Conservation (phyloP, 2,113 vertebrate species). For the Hyperoodon ampullatus region DNA sequence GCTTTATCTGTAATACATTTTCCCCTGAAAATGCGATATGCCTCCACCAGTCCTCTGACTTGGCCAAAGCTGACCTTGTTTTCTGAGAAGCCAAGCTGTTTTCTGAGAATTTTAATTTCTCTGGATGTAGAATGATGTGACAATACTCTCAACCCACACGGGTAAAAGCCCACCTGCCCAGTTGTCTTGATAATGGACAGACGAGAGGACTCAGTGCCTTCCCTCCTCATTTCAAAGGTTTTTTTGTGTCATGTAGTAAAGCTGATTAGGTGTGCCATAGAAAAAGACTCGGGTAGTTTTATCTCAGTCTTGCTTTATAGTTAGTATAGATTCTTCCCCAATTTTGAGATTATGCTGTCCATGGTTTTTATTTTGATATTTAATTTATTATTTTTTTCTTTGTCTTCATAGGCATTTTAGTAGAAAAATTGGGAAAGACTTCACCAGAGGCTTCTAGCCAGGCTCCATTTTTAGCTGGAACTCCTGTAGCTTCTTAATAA, state of each 20-base stretch:
- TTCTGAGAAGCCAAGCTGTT: not conserved
- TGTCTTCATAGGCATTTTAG: constrained; percentile 44
- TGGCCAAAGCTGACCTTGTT: not conserved
- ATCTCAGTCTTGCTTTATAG: not conserved
- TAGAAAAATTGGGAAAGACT: constrained; percentile 50
- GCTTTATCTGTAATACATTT: not conserved
- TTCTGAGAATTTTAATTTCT: constrained; percentile 24
- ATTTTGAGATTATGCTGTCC: not conserved
- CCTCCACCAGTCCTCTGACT: not conserved
- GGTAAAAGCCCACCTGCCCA: not conserved
- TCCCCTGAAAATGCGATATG: not conserved
- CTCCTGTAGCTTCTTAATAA: constrained; percentile 66
- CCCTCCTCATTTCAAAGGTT: not conserved
- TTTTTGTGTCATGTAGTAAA: not conserved
- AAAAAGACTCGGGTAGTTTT: not conserved
- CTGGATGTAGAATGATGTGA: not conserved
- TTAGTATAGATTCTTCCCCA: not conserved
- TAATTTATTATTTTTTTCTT: constrained; percentile 10
- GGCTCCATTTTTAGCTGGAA: constrained; percentile 57
- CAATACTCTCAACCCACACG: not conserved
- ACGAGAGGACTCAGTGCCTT: not conserved
- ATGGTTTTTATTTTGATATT: constrained; percentile 14
- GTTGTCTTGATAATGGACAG: not conserved
- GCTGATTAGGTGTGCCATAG: not conserved
- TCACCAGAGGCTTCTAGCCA: constrained; percentile 35